Conservation (phyloP, 2,113 vertebrate species). For the Amia ocellicauda region DNA sequence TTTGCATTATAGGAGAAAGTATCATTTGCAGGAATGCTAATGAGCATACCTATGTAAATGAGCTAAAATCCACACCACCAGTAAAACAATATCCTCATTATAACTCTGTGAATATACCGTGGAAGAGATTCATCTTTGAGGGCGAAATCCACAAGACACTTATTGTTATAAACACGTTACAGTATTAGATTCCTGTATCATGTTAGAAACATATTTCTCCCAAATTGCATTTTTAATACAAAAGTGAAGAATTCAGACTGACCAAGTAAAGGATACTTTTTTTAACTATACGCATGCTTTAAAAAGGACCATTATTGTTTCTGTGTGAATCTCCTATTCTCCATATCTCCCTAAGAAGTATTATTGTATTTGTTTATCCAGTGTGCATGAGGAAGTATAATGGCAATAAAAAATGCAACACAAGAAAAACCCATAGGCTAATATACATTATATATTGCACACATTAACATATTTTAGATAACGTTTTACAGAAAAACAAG, state of each 20-base stretch:
- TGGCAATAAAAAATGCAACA: no score
- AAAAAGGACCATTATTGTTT: no score
- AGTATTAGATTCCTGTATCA: background rate
- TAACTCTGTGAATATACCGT: background rate
- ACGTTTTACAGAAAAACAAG: no score
- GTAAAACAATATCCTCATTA: slow-evolving; percentile 34
- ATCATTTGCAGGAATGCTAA: slow-evolving; percentile 29
- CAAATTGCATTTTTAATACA: background rate
- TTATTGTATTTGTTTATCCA: no score
- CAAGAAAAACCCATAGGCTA: no score
- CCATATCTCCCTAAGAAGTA: no score
- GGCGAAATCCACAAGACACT: background rate
- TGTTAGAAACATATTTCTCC: background rate
- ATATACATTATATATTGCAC: no score
- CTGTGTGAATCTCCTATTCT: no score
- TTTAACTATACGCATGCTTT: background rate
- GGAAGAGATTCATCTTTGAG: slow-evolving; percentile 2
- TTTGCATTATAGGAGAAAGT: slow-evolving; percentile 20
- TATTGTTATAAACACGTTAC: background rate
- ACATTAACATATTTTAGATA: no score
- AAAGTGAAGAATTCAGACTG: background rate
- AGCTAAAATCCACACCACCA: slow-evolving; percentile 25
- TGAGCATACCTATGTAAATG: slow-evolving; percentile 40
- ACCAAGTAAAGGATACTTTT: no score
- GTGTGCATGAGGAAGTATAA: no score